A percentile compares a stretch with the other conserved stretches of the same genome.
phyloP scores from a whole-genome alignment of 2,888 invertebrate genomes.

The Clunio marinus region DNA sequence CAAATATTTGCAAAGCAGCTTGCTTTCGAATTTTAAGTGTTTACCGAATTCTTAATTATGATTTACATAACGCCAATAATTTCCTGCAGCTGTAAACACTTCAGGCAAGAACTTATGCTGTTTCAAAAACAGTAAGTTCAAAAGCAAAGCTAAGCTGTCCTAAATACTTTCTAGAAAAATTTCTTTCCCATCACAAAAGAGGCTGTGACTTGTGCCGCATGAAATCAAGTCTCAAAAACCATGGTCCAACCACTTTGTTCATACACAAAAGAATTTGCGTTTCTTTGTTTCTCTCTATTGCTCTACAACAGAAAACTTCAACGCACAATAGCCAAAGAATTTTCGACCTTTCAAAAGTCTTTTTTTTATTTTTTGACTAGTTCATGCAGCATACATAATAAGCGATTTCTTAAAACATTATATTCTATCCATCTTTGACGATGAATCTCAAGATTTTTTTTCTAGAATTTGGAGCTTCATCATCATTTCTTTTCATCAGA shows the following conservation, averaged over 20 bases:
- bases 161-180: too few species aligned
- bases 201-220: constrained; percentile 6
- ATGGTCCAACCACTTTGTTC: constrained; percentile 5
- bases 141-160: too few species aligned
- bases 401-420: too few species aligned
- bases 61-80: too few species aligned
- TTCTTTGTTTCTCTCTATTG: constrained; percentile 16
- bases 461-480: constrained; percentile 14
- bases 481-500: constrained; percentile 24
- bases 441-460: background rate
- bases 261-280: constrained; percentile 18
- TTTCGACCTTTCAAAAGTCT: background rate
- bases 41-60: too few species aligned
- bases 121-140: too few species aligned
- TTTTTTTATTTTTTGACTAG: background rate
- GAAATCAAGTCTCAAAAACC: background rate
- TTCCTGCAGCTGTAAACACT: too few species aligned
- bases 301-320: background rate
- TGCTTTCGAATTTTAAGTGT: too few species aligned
- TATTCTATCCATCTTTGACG: background rate
- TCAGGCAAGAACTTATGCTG: too few species aligned
- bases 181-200: too few species aligned
- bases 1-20: too few species aligned
- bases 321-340: background rate
- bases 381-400: background rate